Percentiles rank a stretch among this genome's conserved stretches.
phyloP scores from a whole-genome alignment of 2,113 vertebrate genomes.

The Chaenogobius annularis region DNA sequence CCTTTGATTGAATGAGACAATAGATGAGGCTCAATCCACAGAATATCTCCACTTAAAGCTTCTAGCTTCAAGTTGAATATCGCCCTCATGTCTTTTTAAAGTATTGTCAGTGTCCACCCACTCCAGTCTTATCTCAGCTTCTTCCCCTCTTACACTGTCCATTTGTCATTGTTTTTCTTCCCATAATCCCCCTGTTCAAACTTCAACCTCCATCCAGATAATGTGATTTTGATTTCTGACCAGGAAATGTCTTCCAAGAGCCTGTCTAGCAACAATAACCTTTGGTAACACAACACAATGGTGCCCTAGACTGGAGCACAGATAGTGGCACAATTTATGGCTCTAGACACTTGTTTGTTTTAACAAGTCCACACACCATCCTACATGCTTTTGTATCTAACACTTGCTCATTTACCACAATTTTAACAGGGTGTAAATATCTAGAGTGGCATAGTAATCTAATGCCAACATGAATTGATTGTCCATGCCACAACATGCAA shows the following conservation, averaged over 20 bases:
- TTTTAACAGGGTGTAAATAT: not conserved
- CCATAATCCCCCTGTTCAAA: conserved; percentile 36
- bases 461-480: not conserved
- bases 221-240: conserved; percentile 69
- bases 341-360: conserved; percentile 27
- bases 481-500: not conserved
- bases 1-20: conserved; percentile 33
- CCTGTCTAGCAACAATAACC: conserved; percentile 61
- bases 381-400: conserved; percentile 3
- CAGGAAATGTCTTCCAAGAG: conserved; percentile 67
- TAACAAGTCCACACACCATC: conserved; percentile 16
- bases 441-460: not conserved
- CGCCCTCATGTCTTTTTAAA: conserved; percentile 55
- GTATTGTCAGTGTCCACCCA: conserved; percentile 58
- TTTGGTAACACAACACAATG: conserved; percentile 68
- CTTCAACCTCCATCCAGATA: conserved; percentile 12
- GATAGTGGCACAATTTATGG: conserved; percentile 66
- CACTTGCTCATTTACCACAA: not conserved
- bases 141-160: conserved; percentile 61
- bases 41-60: conserved; percentile 60
- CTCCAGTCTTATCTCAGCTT: conserved; percentile 64
- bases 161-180: conserved; percentile 66
- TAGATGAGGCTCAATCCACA: conserved; percentile 68
- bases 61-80: conserved; percentile 60
- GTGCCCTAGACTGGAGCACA: conserved; percentile 54